Conservation (phyloP, 2,113 vertebrate genomes). For the Herpailurus yagouaroundi region DNA sequence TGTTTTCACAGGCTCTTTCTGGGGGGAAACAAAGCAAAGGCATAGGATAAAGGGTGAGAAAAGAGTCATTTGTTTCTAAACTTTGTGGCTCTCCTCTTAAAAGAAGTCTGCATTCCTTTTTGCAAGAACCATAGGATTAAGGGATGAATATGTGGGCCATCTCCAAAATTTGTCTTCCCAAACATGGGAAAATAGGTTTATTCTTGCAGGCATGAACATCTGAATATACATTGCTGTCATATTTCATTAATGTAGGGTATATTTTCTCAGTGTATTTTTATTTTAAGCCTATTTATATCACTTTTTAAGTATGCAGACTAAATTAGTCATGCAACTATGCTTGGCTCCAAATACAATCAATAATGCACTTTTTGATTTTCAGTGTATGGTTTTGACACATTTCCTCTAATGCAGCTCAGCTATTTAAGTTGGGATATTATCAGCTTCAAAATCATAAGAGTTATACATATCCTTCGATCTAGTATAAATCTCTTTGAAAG, state of each 20-base stretch:
- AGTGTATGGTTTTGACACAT: constrained; percentile 5
- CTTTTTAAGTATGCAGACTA: not conserved
- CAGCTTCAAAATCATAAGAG: not conserved
- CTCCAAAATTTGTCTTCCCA: not conserved
- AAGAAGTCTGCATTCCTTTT: not conserved
- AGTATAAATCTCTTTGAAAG: not conserved
- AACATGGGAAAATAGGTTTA: not conserved
- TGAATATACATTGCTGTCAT: not conserved
- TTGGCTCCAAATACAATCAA: not conserved
- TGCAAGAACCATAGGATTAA: not conserved
- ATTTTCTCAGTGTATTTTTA: constrained; percentile 40
- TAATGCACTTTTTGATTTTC: constrained; percentile 44
- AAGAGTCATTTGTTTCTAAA: not conserved
- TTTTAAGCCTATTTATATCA: constrained; percentile 9
- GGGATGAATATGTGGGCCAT: not conserved
- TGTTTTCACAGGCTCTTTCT: not conserved
- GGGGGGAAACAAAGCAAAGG: not conserved
- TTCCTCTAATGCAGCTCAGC: not conserved
- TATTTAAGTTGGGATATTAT: constrained; percentile 6
- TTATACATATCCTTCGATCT: not conserved
- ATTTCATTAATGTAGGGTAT: not conserved
- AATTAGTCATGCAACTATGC: constrained; percentile 11
- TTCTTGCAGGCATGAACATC: not conserved
- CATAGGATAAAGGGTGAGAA: not conserved
- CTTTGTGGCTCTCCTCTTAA: not conserved